Percentiles rank a stretch among this genome's conserved stretches.
Conservation (phyloP, 1,140 invertebrate genomes). For the Rhopalosiphum maidis region DNA sequence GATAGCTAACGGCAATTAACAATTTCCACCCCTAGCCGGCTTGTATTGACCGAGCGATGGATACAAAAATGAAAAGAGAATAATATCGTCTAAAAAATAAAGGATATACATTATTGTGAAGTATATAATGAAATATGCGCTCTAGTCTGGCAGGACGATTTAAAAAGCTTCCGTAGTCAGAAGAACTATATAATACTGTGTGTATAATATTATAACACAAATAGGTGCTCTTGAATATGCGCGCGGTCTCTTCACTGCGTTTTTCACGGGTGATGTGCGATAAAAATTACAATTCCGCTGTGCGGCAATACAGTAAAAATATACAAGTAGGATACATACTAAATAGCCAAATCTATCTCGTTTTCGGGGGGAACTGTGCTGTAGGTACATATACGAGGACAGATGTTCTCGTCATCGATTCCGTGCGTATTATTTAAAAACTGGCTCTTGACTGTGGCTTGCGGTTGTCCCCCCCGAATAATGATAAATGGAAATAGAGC, state of each 20-base stretch:
- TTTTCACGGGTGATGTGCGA: neutral
- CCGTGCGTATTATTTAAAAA: constrained; percentile 31
- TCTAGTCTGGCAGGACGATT: neutral
- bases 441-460: constrained; percentile 51
- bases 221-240: neutral
- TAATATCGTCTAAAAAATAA: constrained; percentile 19
- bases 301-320: neutral
- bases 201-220: neutral
- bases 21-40: constrained; percentile 14
- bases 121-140: too few relatives aligned
- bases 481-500: constrained; percentile 37
- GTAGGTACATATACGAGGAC: neutral
- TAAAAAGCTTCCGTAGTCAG: neutral
- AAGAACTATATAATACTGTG: neutral
- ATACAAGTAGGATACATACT: neutral
- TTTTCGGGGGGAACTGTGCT: neutral
- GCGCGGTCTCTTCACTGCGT: neutral
- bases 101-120: neutral
- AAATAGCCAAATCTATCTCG: neutral
- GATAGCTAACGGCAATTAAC: constrained; percentile 57
- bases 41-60: constrained; percentile 8
- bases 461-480: constrained; percentile 23
- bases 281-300: neutral
- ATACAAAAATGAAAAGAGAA: neutral
- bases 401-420: constrained; percentile 40